Evolutionary conservation across 2,888 invertebrate genomes (phyloP), one percentile per base, ranked within the genome.

Genomic region (Xestia sexstrigata): DNA sequence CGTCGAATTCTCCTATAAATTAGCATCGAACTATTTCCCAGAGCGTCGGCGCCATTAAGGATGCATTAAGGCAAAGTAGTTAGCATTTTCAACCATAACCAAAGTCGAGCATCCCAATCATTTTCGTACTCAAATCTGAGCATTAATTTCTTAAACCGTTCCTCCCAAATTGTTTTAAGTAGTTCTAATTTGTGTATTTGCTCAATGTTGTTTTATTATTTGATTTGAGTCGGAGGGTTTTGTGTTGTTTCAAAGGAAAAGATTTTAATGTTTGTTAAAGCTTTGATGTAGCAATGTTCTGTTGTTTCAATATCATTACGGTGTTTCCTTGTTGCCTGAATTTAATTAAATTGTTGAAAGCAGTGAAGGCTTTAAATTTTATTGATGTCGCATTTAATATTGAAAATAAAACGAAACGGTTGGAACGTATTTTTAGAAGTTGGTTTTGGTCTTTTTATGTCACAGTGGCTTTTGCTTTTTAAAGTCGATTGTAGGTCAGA

Each of bases 211-310:
- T 67, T 84, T 84, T 42, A 67, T 79, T 73, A 70, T 81, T 67
- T 67, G n/a, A 52, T 69, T 84, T 84, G 30, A 42, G 1, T 62
- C 62, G 9, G 13, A n/a, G 55, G 26, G 49, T 65, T 69, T 70
- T 62, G 35, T 62, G n/a, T 65, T 47, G 60, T 70, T 66, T 62
- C 67, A 84, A 84, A 84, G 52, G 47, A 75, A 81, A 75, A 74
- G 1, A 70, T 82, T 62, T 68, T 45, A 68, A 81, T 68, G 67
- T 74, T 81, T 68, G 67, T 67, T 45, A 30, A 55, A 55, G 23
- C 70, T 84, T 85, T 81, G 85, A 81, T 81, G 66, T 67, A 49
- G 30, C 68, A 65, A 72, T 65, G 69, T 2, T 84, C 45, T 60
- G 68, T 60, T 79, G n/a, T 70, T 72, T 72, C 35, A 62, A 74